Evolutionary conservation across 2,888 invertebrate genomes (phyloP), one percentile per base, ranked within the genome.

Genomic region (Lottia gigantea): DNA sequence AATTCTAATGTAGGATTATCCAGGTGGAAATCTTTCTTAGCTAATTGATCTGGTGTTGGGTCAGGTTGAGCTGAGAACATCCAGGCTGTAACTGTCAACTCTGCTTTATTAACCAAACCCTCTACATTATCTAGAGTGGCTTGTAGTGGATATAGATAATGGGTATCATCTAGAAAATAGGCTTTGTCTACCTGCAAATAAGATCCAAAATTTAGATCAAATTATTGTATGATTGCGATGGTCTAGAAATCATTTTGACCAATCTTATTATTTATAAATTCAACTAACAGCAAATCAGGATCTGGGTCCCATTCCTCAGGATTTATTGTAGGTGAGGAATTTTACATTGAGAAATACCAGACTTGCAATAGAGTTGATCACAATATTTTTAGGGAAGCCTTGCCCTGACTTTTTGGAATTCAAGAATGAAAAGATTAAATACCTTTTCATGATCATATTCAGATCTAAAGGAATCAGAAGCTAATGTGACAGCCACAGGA

Each of bases 131-230:
- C 71, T 19, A 78, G 72, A 46, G 70, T 67, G 0, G 74, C 70
- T 40, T 69, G 72, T 71, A 78, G 70, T 12, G 77, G 77, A 45
- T 77, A 69, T 19, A 76, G 63, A 65, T 73, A 78, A 8, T 72
- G 70, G 47, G 64, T 65, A 15, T 74, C 70, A 40, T 76, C 75
- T 40, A 68, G 66, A 68, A 78, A 78, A 63, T 74, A 75, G 31
- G 76, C 70, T 46, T 75, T 75, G 46, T 68, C 67, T 23, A 66
- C 72, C 76, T 76, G 70, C 6, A 70, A 67, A 25, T 40, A 62
- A 62, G 40, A 40, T 40, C 7, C n/a, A n/a, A n/a, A n/a, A n/a
- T n/a, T n/a, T n/a, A n/a, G n/a, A n/a, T n/a, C n/a, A n/a, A n/a
- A n/a, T n/a, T n/a, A n/a, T n/a, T n/a, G n/a, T n/a, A n/a, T n/a